These are phyloP conservation scores for Diplosoma virens DNA, from an alignment of 23 tunicate genomes.

Conservation along the genomic window DNA sequence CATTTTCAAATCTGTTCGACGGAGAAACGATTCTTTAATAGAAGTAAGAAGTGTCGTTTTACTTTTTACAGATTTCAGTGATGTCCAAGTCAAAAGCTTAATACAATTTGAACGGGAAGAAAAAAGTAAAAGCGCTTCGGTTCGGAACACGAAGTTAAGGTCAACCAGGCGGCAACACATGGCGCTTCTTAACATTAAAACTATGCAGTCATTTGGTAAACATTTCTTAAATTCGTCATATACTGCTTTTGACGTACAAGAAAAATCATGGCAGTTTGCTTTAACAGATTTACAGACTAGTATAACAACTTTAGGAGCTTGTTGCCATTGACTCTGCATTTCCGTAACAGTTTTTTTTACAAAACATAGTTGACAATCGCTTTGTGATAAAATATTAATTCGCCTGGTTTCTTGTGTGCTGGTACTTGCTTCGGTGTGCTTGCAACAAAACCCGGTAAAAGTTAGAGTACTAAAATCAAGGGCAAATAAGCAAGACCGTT, in stretches of 20 bases:
- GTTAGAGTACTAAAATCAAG: constrained; percentile 5
- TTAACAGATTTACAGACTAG: constrained; percentile 20
- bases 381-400: background rate
- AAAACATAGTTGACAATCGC: background rate
- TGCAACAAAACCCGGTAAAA: background rate
- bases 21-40: background rate
- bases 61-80: background rate
- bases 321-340: constrained; percentile 11
- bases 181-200: constrained; percentile 6
- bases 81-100: constrained; percentile 8
- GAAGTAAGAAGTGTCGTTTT: background rate
- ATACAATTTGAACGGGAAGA: background rate
- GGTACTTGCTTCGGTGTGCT: background rate
- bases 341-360: background rate
- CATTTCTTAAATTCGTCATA: background rate
- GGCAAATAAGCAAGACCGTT: background rate
- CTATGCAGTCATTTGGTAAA: constrained; percentile 14
- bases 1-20: constrained; percentile 15
- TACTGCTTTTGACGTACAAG: background rate
- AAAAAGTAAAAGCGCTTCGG: constrained; percentile 3
- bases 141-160: background rate
- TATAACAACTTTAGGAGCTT: constrained; percentile 5
- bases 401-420: constrained; percentile 11
- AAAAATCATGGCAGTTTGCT: background rate
- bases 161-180: constrained; percentile 6